Evolutionary conservation across 2,888 invertebrate species (phyloP).

Genomic region (Dasypogon diadema): DNA sequence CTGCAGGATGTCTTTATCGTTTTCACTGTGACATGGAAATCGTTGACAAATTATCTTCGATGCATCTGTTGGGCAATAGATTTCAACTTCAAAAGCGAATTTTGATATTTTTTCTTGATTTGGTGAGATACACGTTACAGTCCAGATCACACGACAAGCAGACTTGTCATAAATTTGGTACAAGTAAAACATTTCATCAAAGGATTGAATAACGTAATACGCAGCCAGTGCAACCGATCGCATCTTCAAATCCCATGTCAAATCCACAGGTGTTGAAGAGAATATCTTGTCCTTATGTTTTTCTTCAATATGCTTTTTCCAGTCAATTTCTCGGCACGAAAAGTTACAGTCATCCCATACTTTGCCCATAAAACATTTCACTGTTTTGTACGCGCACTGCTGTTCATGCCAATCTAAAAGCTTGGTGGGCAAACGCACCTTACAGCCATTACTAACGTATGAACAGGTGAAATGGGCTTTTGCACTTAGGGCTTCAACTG

Average conservation of each 20-base stretch:
- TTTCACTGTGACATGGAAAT: constrained; percentile 67
- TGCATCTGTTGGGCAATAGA: constrained; percentile 63
- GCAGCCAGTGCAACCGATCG: constrained; percentile 64
- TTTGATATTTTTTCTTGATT: constrained; percentile 63
- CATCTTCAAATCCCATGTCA: constrained; percentile 63
- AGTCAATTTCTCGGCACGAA: constrained; percentile 73
- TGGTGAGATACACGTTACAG: constrained; percentile 65
- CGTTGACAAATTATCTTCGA: constrained; percentile 65
- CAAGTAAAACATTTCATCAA: constrained; percentile 67
- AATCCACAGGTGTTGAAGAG: constrained; percentile 57
- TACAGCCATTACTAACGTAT: constrained; percentile 70
- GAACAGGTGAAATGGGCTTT: constrained; percentile 74
- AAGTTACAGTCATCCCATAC: constrained; percentile 71
- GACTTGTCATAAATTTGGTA: constrained; percentile 66
- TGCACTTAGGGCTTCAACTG: constrained; percentile 73
- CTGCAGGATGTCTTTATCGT: constrained; percentile 65
- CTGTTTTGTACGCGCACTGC: constrained; percentile 66
- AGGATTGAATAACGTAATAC: constrained; percentile 66
- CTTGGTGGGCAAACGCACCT: constrained; percentile 71
- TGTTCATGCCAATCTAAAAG: constrained; percentile 71
- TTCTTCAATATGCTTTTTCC: constrained; percentile 74
- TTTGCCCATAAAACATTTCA: constrained; percentile 68
- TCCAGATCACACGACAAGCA: constrained; percentile 62
- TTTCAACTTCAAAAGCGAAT: constrained; percentile 66
- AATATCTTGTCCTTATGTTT: constrained; percentile 71